These are phyloP conservation scores for Philereme vetulata DNA, from an alignment of 2,888 invertebrate species.

Conservation along the genomic window DNA sequence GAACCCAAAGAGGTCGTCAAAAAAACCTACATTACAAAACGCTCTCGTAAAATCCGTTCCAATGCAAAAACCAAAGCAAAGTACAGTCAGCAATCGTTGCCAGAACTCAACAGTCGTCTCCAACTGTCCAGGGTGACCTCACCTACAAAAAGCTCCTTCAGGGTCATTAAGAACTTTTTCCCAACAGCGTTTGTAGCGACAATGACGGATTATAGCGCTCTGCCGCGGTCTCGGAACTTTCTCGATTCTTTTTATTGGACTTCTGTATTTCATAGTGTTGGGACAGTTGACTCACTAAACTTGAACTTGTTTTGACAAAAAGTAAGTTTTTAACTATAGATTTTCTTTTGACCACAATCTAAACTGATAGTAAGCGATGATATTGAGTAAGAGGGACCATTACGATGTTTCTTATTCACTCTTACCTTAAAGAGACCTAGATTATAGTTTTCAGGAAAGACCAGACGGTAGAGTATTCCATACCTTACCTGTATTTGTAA, in stretches of 20 bases:
- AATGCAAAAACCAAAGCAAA: constrained; percentile 19
- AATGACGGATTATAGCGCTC: constrained; percentile 52
- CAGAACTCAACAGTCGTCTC: constrained; percentile 29
- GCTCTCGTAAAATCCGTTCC: constrained; percentile 3
- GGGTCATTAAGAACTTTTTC: constrained; percentile 62
- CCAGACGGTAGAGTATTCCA: no score
- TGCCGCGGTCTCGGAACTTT: constrained; percentile 30
- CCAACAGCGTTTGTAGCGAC: constrained; percentile 52
- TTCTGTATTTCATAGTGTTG: constrained; percentile 32
- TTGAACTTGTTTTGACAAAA: no score
- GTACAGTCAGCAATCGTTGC: constrained; percentile 28
- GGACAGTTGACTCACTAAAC: constrained; percentile 3
- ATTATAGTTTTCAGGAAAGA: no score
- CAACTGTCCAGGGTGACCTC: constrained; percentile 39
- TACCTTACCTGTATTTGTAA: no score
- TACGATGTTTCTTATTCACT: no score
- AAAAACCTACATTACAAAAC: background rate
- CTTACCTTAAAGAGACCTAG: no score
- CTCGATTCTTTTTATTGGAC: constrained; percentile 42
- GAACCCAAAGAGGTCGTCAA: no score
- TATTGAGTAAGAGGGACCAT: no score
- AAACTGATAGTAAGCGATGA: no score
- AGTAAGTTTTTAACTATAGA: no score
- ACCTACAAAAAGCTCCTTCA: constrained; percentile 47
- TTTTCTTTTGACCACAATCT: no score